Percentiles rank a stretch among this genome's conserved stretches.
phyloP scores from a whole-genome alignment of 2,113 vertebrate genomes.

The Gambusia affinis region DNA sequence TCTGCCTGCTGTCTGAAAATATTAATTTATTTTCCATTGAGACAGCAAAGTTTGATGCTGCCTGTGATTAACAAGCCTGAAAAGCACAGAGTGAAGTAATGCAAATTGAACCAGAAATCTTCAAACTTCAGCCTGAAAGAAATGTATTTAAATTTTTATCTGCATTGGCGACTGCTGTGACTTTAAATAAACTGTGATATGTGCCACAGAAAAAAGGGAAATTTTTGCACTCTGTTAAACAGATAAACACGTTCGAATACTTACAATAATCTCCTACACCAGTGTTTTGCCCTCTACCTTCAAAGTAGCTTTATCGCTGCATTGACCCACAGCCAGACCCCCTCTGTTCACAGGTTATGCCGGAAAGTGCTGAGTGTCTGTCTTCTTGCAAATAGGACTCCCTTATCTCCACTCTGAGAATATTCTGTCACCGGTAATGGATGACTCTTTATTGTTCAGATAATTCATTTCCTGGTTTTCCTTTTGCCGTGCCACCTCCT shows the following conservation, averaged over 20 bases:
- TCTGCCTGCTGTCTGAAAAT: slow-evolving; percentile 23
- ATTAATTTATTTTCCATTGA: slow-evolving; percentile 15
- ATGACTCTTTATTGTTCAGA: slow-evolving; percentile 52
- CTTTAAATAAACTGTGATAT: slow-evolving; percentile 8
- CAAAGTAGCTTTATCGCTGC: slow-evolving; percentile 42
- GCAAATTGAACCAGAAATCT: slow-evolving; percentile 1
- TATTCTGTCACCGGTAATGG: slow-evolving; percentile 59
- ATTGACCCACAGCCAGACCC: slow-evolving; percentile 57
- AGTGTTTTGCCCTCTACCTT: slow-evolving; percentile 34
- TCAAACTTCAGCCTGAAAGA: not conserved
- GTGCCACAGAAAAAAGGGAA: not conserved
- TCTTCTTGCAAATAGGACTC: slow-evolving; percentile 71
- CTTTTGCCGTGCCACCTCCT: slow-evolving; percentile 24
- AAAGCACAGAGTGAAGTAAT: slow-evolving; percentile 4
- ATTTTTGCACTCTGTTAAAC: slow-evolving; percentile 15
- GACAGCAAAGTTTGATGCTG: slow-evolving; percentile 11
- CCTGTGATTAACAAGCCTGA: slow-evolving; percentile 11
- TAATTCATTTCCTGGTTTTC: slow-evolving; percentile 56
- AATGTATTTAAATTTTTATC: slow-evolving; percentile 15
- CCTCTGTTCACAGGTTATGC: slow-evolving; percentile 52
- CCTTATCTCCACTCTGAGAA: slow-evolving; percentile 65
- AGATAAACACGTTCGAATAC: slow-evolving; percentile 35
- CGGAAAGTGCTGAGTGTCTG: slow-evolving; percentile 63
- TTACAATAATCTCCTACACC: slow-evolving; percentile 31
- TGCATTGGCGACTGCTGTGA: slow-evolving; percentile 2